Base-by-base conservation (phyloP, 2,888 invertebrate genomes). In the Xanthorhoe designata region DNA sequence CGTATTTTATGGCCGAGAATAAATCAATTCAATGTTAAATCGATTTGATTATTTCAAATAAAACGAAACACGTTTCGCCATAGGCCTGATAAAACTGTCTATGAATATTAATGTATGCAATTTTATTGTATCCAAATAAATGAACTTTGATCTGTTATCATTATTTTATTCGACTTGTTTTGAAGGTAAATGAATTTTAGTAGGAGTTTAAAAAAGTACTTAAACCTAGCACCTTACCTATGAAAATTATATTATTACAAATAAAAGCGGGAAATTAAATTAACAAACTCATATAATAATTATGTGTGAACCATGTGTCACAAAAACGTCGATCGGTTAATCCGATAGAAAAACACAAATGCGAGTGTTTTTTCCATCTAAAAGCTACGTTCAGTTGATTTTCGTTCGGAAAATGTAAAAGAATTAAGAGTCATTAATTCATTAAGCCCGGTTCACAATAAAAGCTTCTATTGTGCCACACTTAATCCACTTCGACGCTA, bases 381-480 rank as follows among this genome's bases (percentile, higher is more conserved):
- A 66, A 66, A 66, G 63, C 55, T 64, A 57, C 55, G 70, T 64
- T 67, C 61, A 59, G 69, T 69, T 68, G 61, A 63, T 53, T 59
- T 67, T 71, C 55, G 58, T 35, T 64, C 57, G 62, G 61, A 62
- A 68, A 69, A 71, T 65, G 71, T 68, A 68, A 67, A 56, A 64
- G 71, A 77, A 78, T 77, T 77, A 78, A 73, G 77, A 75, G 71
- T 79, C 72, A 80, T 80, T 80, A 80, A 80, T 73, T 75, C 75
- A 69, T 70, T 73, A 78, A 80, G 75, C 75, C 60, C 70, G 78
- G 78, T 75, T 70, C 72, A 73, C 76, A 76, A 75, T 78, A 75
- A 74, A 80, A 78, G 73, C 74, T 72, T 72, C 72, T 74, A 70
- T 77, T 75, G 75, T 73, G 67, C 64, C 66, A 63, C 70, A 52